A percentile compares a stretch with the other conserved stretches of the same genome.
Evolutionary conservation across 2,888 invertebrate genomes (phyloP).

Genomic region (Trissonchulus latispiculum): DNA sequence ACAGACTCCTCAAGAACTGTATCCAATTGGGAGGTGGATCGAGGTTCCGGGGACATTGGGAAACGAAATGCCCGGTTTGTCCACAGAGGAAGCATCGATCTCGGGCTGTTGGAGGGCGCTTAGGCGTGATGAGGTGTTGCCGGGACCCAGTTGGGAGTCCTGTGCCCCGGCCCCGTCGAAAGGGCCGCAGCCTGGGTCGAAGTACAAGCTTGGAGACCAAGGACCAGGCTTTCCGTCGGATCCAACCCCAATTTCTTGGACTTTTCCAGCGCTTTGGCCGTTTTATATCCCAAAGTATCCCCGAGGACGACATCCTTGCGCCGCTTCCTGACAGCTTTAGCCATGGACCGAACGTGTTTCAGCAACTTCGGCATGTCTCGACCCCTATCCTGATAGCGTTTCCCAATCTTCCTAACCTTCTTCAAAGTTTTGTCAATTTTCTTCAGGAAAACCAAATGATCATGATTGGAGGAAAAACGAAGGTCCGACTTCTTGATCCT

Average conservation of each 20-base stretch:
- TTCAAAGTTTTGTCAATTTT: no score
- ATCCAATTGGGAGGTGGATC: neutral
- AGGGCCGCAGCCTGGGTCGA: neutral
- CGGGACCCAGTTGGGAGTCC: neutral
- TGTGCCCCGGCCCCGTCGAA: neutral
- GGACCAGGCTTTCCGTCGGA: no score
- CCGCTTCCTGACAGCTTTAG: neutral
- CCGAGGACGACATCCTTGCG: no score
- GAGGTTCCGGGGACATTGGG: neutral
- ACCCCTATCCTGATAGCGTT: neutral
- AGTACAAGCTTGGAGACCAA: no score
- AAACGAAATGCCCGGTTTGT: no score
- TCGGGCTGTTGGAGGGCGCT: neutral
- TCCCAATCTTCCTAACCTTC: no score
- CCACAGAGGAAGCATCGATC: neutral
- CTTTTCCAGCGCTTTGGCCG: neutral
- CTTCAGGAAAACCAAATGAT: no score
- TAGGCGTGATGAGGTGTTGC: neutral
- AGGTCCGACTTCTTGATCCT: neutral
- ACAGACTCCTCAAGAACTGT: neutral
- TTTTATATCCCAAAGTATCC: neutral
- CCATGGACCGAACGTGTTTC: neutral
- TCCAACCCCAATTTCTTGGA: neutral
- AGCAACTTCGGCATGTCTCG: neutral
- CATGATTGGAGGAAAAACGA: no score